Conservation (phyloP, 2,888 invertebrate genomes). For the Xestia rhomboidea region DNA sequence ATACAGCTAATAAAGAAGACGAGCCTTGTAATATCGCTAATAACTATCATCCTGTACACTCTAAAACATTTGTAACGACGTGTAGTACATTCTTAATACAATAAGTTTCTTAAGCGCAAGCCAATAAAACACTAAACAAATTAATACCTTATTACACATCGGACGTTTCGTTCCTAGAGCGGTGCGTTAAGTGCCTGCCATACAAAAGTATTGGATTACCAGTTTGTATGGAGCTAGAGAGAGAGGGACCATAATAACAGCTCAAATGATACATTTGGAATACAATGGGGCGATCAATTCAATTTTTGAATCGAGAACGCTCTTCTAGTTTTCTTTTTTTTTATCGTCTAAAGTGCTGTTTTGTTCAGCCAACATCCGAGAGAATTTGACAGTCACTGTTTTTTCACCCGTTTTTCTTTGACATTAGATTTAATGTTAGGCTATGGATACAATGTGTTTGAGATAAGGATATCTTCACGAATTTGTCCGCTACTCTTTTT, state of each 20-base stretch:
- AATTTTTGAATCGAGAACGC: constrained; percentile 91
- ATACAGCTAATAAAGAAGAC: constrained; percentile 49
- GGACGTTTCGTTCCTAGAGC: constrained; percentile 81
- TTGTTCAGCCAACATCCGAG: constrained; percentile 89
- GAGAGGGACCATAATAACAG: constrained; percentile 90
- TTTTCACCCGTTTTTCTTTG: constrained; percentile 86
- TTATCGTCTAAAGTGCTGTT: constrained; percentile 90
- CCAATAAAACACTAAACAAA: constrained; percentile 80
- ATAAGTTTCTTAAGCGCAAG: constrained; percentile 62
- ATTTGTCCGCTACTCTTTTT: constrained; percentile 60
- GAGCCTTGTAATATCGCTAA: constrained; percentile 51
- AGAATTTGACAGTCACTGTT: constrained; percentile 90
- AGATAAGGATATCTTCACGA: constrained; percentile 65
- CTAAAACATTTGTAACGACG: constrained; percentile 51
- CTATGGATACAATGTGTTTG: constrained; percentile 76
- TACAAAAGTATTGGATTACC: constrained; percentile 91
- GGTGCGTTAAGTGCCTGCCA: constrained; percentile 88
- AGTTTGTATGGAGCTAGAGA: constrained; percentile 87
- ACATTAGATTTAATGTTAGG: constrained; percentile 81
- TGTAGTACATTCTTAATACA: constrained; percentile 42
- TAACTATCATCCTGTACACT: constrained; percentile 43
- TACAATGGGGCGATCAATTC: constrained; percentile 91
- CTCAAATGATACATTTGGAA: constrained; percentile 91
- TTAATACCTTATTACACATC: constrained; percentile 78
- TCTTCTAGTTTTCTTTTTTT: constrained; percentile 88